These are phyloP conservation scores for Heliconius aoede DNA, from an alignment of 2,888 invertebrate species.

Conservation along the genomic window DNA sequence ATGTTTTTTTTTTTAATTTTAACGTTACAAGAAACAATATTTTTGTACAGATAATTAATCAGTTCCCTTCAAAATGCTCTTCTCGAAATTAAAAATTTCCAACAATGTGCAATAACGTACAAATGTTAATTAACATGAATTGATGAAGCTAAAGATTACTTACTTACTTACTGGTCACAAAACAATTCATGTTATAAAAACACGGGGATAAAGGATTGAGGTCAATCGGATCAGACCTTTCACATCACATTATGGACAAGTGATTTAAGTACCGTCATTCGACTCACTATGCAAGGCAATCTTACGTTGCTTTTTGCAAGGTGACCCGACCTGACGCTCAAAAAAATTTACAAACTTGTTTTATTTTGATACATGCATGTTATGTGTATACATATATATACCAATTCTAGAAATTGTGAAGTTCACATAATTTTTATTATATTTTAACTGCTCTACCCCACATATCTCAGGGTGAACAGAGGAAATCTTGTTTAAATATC, in stretches of 20 bases:
- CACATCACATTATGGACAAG: slow-evolving; percentile 51
- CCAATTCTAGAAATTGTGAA: too few relatives aligned
- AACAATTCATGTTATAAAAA: slow-evolving; percentile 50
- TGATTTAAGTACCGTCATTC: slow-evolving; percentile 50
- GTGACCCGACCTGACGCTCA: slow-evolving; percentile 24
- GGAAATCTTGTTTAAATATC: too few relatives aligned
- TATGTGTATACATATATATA: not conserved
- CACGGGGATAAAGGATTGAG: slow-evolving; percentile 53
- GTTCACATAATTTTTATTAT: too few relatives aligned
- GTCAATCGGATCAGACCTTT: slow-evolving; percentile 55
- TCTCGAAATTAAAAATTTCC: slow-evolving; percentile 1
- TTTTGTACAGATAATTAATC: too few relatives aligned
- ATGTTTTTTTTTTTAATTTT: not conserved
- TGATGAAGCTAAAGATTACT: slow-evolving; percentile 53
- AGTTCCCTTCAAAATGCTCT: not conserved
- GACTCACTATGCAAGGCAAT: slow-evolving; percentile 29
- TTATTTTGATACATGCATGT: not conserved
- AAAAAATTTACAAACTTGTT: slow-evolving; percentile 22
- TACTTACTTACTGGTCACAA: too few relatives aligned
- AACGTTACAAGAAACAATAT: too few relatives aligned
- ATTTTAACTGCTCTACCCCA: too few relatives aligned
- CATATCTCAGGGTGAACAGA: too few relatives aligned
- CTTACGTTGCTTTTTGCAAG: slow-evolving; percentile 28
- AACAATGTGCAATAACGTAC: slow-evolving; percentile 26
- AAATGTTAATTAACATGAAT: slow-evolving; percentile 38